Evolutionary conservation across 2,888 invertebrate species (phyloP), one percentile per base, ranked within the genome.

Genomic region (Craniophora ligustri): DNA sequence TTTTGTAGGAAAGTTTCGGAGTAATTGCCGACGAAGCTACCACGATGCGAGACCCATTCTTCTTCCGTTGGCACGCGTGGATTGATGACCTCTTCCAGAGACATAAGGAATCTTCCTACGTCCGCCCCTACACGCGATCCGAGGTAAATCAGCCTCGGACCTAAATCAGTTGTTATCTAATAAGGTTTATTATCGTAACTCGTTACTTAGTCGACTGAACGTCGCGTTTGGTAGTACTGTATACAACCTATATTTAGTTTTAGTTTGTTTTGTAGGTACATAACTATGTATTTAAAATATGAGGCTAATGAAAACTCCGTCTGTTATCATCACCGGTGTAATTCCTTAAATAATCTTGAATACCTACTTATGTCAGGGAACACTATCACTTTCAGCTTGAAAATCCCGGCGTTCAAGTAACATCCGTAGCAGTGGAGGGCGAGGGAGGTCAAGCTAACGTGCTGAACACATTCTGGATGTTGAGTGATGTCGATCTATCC

Each of bases 1-100:
- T n/a, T 40, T 31, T 73, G 32, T 77, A 97, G 96, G 97, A 98
- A 93, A 94, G 95, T 1, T 96, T 96, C 72, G 95, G 96, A 19
- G 95, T 97, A 0, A 97, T 98, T 93, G 97, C 96, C 0, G 97
- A 97, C 76, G 95, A 96, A 3, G 95, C 97, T 0, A 97, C 97
- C 0, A 97, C 97, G 0, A 97, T 98, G 97, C 94, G 97, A 39
- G 98, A 98, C 86, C 97, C 98, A 0, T 92, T 97, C 60, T 98
- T 98, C 93, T 98, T 97, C 91, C 95, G 97, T 78, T 97, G 96
- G 96, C 98, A 98, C 78, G 95, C 95, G 0, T 97, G 95, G 82
- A 94, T 97, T 38, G 97, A 97, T 72, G 94, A 95, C 60, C 85
- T 96, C 21, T 97, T 97, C 94, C 95, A 95, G 67, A 95, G 95